Percentiles rank a stretch among this genome's conserved stretches.
These are phyloP conservation scores for Callyntrura sp. DNA, from an alignment of 2,888 invertebrate species.

Conservation along the genomic window DNA sequence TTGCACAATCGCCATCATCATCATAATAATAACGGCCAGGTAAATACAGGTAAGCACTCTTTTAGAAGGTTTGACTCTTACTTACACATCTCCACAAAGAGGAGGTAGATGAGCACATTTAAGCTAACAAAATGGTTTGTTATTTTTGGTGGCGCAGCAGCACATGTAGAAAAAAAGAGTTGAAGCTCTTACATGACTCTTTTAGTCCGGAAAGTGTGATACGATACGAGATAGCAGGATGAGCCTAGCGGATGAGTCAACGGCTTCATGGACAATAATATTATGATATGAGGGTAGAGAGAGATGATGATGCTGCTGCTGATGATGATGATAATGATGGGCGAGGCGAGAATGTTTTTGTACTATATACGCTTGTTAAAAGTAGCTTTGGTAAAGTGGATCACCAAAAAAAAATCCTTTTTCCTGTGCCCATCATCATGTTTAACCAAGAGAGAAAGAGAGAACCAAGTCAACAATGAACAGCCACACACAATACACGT, in stretches of 20 bases:
- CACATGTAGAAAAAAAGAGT: conserved; percentile 6
- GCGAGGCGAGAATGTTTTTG: conserved; percentile 7
- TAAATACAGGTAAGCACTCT: neutral
- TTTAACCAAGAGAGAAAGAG: no score
- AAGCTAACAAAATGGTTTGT: neutral
- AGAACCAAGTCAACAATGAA: conserved; percentile 6
- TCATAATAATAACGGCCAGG: conserved; percentile 5
- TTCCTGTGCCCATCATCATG: conserved; percentile 25
- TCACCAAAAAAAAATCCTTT: conserved; percentile 23
- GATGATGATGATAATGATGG: conserved; percentile 4
- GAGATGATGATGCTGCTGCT: no score
- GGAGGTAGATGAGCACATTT: neutral
- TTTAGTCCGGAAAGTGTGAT: neutral
- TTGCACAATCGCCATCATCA: conserved; percentile 13
- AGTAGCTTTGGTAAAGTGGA: conserved; percentile 22
- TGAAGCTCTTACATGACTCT: no score
- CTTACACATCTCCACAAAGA: conserved; percentile 2
- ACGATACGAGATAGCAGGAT: no score
- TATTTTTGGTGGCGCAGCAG: neutral
- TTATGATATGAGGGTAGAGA: neutral
- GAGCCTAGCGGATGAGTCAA: conserved; percentile 38
- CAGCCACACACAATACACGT: neutral
- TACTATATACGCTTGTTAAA: neutral
- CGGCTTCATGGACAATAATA: conserved; percentile 24
- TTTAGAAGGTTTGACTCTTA: neutral